Evolutionary conservation across 2,888 invertebrate genomes (phyloP).

Genomic region (Thysanoteuthis rhombus): DNA sequence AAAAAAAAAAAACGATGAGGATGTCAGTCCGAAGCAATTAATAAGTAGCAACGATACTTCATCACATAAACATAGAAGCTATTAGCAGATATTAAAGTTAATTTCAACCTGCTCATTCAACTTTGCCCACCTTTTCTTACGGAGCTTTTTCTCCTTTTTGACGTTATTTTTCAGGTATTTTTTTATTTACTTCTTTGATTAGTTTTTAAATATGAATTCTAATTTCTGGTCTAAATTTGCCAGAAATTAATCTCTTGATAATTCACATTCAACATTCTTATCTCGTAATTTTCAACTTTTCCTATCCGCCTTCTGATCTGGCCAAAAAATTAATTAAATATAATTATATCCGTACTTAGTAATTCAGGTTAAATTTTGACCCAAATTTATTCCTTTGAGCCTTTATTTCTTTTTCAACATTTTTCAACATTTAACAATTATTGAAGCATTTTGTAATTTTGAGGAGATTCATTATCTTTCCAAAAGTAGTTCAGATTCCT

Average conservation of each 20-base stretch:
- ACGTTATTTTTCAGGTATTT: not conserved
- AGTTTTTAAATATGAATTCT: not conserved
- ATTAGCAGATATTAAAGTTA: not conserved
- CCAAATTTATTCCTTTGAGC: not conserved
- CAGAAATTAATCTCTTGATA: not conserved
- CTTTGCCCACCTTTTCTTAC: not conserved
- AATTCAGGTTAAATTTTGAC: not conserved
- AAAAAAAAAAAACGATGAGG: not conserved
- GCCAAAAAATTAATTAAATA: slow-evolving; percentile 12
- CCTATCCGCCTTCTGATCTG: not conserved
- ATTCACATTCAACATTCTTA: not conserved
- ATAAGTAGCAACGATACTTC: not conserved
- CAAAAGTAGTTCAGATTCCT: too few relatives aligned
- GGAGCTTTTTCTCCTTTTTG: not conserved
- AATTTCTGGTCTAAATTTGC: not conserved
- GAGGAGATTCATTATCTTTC: too few relatives aligned
- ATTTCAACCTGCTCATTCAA: not conserved
- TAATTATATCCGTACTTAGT: not conserved
- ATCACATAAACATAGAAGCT: not conserved
- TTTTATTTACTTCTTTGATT: not conserved
- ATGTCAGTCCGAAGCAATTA: not conserved
- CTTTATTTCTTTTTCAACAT: not conserved
- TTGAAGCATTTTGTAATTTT: too few relatives aligned
- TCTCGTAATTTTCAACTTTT: too few relatives aligned
- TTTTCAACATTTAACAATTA: too few relatives aligned